Base-by-base conservation (phyloP, 2,888 invertebrate genomes). In the Leptura quadrifasciata region DNA sequence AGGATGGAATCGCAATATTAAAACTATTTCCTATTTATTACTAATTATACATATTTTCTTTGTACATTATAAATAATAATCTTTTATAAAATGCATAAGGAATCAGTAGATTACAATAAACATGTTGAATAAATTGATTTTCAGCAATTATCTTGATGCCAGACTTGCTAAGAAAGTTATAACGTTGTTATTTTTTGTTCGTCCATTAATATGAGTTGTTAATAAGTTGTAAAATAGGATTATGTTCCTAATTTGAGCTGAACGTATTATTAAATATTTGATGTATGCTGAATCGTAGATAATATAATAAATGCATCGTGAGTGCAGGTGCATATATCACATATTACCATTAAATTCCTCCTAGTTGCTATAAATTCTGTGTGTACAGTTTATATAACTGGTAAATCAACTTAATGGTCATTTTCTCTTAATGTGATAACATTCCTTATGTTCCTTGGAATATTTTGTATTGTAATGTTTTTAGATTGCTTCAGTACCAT, bases 401-500 rank as follows among this genome's bases (percentile, higher is more conserved):
- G 85, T 86, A 85, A 85, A 85, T 86, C 86, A 85, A 86, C 80
- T 85, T 85, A 85, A 86, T 86, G 84, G 84, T 81, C 82, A 80
- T 84, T 83, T 82, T 81, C 81, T 84, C 77, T 84, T 85, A 84
- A 85, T 85, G 85, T 85, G 85, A 84, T 85, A 85, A 84, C 84
- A 84, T 85, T 84, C 85, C 79, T 82, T 74, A 74, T 79, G 81
- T 81, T 83, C 83, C 77, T 76, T 74, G 81, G 81, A 83, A 84
- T 84, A 85, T 83, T 85, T 81, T 75, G 80, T 85, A 83, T 84
- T 83, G 84, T 84, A 80, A 83, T 81, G 81, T 81, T 81, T 81
- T 81, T 60, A 73, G 74, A 81, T 80, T 78, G 78, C 71, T 27
- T 76, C 68, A 47, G 76, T 73, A 57, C 55, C 74, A 64, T 74